These are phyloP conservation scores for Ondatra zibethicus DNA, from an alignment of 2,113 vertebrate species.

Conservation along the genomic window DNA sequence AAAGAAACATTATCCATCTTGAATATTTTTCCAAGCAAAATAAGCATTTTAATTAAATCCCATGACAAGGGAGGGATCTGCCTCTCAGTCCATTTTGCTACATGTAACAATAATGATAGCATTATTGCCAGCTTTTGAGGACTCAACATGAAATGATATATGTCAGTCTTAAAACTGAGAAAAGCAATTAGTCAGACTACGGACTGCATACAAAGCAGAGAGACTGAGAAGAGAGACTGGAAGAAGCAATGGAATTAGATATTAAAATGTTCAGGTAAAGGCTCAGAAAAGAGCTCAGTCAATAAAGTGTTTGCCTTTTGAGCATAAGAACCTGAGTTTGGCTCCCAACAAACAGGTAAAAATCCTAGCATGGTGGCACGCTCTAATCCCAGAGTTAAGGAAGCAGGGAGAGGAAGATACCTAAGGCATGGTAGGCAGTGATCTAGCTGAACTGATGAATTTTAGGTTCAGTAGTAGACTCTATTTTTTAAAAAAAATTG, in stretches of 20 bases:
- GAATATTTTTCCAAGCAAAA: constrained; percentile 51
- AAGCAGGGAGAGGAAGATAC: no score
- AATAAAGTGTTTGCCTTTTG: background rate
- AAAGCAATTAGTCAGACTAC: background rate
- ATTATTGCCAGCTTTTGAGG: background rate
- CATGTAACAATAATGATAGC: background rate
- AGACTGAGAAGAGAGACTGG: background rate
- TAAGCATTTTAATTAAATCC: constrained; percentile 67
- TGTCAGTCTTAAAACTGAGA: background rate
- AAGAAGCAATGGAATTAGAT: background rate
- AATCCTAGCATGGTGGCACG: background rate
- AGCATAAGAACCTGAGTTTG: background rate
- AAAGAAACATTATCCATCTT: constrained; percentile 46
- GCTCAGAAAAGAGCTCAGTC: background rate
- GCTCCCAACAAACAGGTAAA: background rate
- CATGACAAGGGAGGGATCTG: background rate
- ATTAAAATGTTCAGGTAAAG: background rate
- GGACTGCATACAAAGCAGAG: background rate
- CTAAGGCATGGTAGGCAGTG: background rate
- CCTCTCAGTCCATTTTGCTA: background rate
- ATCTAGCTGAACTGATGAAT: background rate
- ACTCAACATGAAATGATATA: background rate
- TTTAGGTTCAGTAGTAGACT: no score
- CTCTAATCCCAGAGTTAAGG: background rate
- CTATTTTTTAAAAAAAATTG: background rate